A percentile compares a stretch with the other conserved stretches of the same genome.
These are phyloP conservation scores for Cyrtorhinus lividipennis DNA, from an alignment of 1,140 invertebrate species.

Conservation along the genomic window DNA sequence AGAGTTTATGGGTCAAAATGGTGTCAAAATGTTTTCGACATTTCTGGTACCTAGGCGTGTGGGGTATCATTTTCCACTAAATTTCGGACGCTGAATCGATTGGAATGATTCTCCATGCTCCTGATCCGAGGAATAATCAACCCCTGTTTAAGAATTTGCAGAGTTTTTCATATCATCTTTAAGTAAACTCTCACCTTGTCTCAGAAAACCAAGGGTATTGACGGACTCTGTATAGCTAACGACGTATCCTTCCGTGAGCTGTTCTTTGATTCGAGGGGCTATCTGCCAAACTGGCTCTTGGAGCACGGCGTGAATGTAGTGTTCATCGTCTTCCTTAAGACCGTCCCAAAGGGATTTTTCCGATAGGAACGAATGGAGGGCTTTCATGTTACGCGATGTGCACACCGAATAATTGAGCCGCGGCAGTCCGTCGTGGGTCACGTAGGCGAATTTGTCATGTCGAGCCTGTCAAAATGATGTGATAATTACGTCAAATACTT, in stretches of 20 bases:
- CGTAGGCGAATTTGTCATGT: conserved; percentile 60
- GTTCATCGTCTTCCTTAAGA: conserved; percentile 52
- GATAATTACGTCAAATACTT: no score
- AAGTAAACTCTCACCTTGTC: no score
- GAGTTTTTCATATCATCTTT: no score
- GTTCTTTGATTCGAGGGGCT: conserved; percentile 42
- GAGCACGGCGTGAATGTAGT: conserved; percentile 54
- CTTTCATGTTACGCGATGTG: conserved; percentile 58
- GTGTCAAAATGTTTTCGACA: no score
- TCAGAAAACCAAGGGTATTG: conserved; percentile 53
- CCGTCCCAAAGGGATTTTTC: conserved; percentile 68
- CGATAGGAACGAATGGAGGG: conserved; percentile 52
- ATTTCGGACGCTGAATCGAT: no score
- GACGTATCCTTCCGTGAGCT: conserved; percentile 48
- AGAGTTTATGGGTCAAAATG: no score
- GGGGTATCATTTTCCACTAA: no score
- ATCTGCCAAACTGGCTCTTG: conserved; percentile 75
- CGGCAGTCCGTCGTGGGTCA: conserved; percentile 46
- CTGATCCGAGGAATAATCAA: no score
- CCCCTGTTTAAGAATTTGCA: no score
- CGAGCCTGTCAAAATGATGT: conserved; percentile 48
- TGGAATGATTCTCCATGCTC: no score
- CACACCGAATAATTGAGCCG: conserved; percentile 75
- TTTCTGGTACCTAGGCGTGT: no score
- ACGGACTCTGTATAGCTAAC: conserved; percentile 71